Base-by-base conservation (phyloP, 2,113 vertebrate genomes). In the Sceloporus undulatus region DNA sequence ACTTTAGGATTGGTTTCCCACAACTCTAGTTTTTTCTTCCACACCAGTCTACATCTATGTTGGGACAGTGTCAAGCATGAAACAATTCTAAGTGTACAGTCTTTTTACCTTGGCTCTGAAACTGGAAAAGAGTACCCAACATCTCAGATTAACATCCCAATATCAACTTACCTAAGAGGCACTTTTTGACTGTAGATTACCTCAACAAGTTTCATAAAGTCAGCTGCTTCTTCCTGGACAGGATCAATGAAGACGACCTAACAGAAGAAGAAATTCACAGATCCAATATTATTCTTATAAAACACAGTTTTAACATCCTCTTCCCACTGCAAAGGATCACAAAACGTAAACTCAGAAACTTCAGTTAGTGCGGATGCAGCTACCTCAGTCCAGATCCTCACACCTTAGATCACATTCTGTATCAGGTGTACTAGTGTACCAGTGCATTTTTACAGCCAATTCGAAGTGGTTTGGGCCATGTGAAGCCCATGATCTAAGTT, bases 211-310 rank as follows among this genome's bases (percentile, higher is more conserved):
- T 98, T 98, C 90, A 99, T 95, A 93, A 98, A 97, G 92, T 98
- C 97, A 71, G 92, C 90, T 80, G 97, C 96, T 93, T 98, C 97
- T 95, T 98, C 96, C 90, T 97, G 97, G 85, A 95, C 85, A 54
- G 98, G 98, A 95, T 99, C 98, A 85, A 99, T 93, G 95, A 99
- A 98, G 85, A 99, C 86, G 92, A 99, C 97, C 99, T 99, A 95
- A 85, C 82, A 94, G 87, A 62, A 91, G 4, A 94, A 90, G 93
- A 95, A 3, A 87, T 89, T 65, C 59, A 89, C 4, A 71, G 8
- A 79, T 34, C 2, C 52, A 91, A 73, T 56, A 94, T 87, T 79
- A 90, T 34, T 92, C 88, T 88, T 80, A 0, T 89, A 38, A 40
- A 54, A 16, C 14, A 18, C 59, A 92, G 81, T 89, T 40, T 92